Evolutionary conservation across 2,113 vertebrate genomes (phyloP).

Genomic region (Chionis minor): DNA sequence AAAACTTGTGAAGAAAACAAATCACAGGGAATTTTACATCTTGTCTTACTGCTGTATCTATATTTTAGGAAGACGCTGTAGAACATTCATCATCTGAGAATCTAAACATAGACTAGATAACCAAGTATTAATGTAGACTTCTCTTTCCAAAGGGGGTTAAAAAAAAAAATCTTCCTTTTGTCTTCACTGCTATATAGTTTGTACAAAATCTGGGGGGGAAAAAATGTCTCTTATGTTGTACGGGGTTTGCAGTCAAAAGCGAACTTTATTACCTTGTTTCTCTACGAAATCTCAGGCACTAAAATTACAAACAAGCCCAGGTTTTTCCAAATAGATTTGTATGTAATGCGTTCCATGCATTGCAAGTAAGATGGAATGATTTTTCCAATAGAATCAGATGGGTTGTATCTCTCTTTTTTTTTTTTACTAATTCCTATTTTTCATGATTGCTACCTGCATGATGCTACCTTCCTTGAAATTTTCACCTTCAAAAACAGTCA

Average conservation of each 20-base stretch:
- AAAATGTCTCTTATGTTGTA: fast-evolving
- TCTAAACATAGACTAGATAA: neutral
- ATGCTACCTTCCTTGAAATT: neutral
- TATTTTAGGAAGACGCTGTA: neutral
- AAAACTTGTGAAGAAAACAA: neutral
- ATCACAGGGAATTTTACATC: neutral
- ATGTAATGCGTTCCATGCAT: neutral
- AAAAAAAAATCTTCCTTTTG: neutral
- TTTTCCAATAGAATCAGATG: neutral
- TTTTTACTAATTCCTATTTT: neutral
- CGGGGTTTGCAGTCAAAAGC: neutral
- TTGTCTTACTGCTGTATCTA: neutral
- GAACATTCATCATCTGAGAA: neutral
- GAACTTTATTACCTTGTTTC: neutral
- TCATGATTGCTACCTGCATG: neutral
- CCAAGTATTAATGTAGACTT: neutral
- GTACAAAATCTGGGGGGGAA: neutral
- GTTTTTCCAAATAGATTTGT: neutral
- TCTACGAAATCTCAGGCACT: neutral
- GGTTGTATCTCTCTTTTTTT: neutral
- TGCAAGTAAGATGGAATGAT: neutral
- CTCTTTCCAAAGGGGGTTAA: neutral
- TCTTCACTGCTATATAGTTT: neutral
- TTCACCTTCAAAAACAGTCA: neutral
- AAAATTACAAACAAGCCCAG: neutral